Conservation (phyloP, 1,140 invertebrate genomes). For the Scaptomyza graminum region DNA sequence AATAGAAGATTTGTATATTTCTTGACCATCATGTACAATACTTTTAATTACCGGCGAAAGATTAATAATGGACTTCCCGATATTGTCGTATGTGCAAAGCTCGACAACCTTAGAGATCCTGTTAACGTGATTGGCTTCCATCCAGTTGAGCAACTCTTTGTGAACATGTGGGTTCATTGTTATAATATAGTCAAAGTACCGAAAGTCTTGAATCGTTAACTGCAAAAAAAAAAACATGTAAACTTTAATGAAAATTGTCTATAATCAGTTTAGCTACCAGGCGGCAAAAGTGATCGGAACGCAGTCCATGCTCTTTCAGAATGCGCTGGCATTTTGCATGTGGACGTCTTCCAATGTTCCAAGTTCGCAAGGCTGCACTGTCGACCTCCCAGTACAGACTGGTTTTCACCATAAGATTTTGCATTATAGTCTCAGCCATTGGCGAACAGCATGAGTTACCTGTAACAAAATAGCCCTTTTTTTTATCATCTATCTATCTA, state of each 20-base stretch:
- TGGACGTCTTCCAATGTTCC: conserved; percentile 66
- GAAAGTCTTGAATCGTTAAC: conserved; percentile 53
- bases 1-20: neutral
- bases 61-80: conserved; percentile 19
- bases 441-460: conserved; percentile 72
- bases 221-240: neutral
- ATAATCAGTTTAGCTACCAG: conserved; percentile 28
- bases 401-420: conserved; percentile 65
- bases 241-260: neutral
- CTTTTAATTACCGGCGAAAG: conserved; percentile 45
- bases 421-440: conserved; percentile 70
- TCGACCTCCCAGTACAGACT: conserved; percentile 72
- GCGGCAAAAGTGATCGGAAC: conserved; percentile 62
- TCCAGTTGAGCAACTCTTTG: conserved; percentile 61
- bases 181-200: conserved; percentile 63
- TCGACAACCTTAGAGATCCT: conserved; percentile 15
- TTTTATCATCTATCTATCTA: neutral
- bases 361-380: conserved; percentile 62
- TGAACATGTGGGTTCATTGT: conserved; percentile 56
- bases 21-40: neutral
- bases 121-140: conserved; percentile 1
- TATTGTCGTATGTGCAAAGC: conserved; percentile 32
- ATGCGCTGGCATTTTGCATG: conserved; percentile 48
- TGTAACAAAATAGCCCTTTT: neutral
- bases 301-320: conserved; percentile 58